Evolutionary conservation across 2,113 vertebrate species (phyloP), one percentile per base, ranked within the genome.

Genomic region (Narcine bancroftii): DNA sequence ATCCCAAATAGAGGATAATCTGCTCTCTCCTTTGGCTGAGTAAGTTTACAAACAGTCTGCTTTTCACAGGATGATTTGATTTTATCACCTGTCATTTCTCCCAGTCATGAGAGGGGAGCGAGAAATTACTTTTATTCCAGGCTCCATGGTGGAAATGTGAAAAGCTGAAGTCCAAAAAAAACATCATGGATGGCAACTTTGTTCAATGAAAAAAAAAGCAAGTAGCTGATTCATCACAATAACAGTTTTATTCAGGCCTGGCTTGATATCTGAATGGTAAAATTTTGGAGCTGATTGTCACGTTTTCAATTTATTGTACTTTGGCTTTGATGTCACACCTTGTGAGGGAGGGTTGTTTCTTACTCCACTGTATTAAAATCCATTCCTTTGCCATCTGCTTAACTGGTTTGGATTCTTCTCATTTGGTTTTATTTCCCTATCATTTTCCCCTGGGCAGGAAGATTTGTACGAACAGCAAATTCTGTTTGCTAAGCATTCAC

Each of bases 361-460:
- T 87, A 33, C 60, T 87, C 53, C 33, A 60, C 81, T 17, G 19
- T 60, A 36, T 87, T n/a, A 87, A 60, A 60, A 36, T 19, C 81
- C 53, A 21, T 87, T 87, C 33, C 53, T 87, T 87, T 87, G 81
- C 53, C 53, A 63, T 60, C 53, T 87, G 53, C n/a, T 63, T 87
- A 60, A 63, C 53, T 17, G 81, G 13, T 63, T 36, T 87, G 81
- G 81, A 87, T 87, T 4, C 53, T 60, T 87, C 56, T 87, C 53
- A 87, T 7, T 63, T 17, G 53, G 2, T 81, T 81, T 81, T 81
- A 81, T 81, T 81, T 81, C 26, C 26, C 33, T 87, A 33, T 60
- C 60, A 63, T 87, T 87, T 60, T 53, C 56, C 81, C 53, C 53
- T 19, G 56, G 81, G 53, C 81, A 87, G 29, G 19, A 87, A 60